These are phyloP conservation scores for Physocephala rufipes DNA, from an alignment of 2,888 invertebrate genomes.

Conservation along the genomic window DNA sequence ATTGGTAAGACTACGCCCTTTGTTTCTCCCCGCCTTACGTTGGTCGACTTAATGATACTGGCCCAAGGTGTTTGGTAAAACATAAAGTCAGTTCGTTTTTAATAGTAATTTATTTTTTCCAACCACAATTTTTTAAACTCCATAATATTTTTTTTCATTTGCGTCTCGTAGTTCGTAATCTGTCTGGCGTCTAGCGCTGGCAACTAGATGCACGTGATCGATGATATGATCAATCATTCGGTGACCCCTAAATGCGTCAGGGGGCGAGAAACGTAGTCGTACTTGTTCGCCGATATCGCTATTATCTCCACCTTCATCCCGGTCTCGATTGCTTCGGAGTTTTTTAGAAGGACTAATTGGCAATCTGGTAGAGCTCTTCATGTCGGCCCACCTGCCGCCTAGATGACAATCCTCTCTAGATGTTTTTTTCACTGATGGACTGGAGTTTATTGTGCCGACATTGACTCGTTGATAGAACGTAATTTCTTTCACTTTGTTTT, in stretches of 20 bases:
- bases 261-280: not conserved
- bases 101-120: no score
- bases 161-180: not conserved
- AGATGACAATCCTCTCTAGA: not conserved
- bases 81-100: no score
- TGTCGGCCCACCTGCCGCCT: constrained; percentile 23
- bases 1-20: no score
- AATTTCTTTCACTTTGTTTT: constrained; percentile 3
- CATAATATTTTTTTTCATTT: no score
- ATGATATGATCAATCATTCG: constrained; percentile 15
- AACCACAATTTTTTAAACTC: not conserved
- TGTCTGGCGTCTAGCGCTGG: not conserved
- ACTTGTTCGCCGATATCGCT: no score
- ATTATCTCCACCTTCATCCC: not conserved
- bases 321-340: not conserved
- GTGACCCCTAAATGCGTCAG: not conserved
- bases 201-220: constrained; percentile 4
- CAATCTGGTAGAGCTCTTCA: constrained; percentile 7
- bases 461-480: no score
- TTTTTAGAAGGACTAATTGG: constrained; percentile 32
- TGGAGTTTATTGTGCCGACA: not conserved
- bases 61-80: no score
- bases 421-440: not conserved
- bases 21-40: no score
- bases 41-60: no score